phyloP scores from a whole-genome alignment of 2,888 invertebrate genomes.

The Pristionchus mayeri region DNA sequence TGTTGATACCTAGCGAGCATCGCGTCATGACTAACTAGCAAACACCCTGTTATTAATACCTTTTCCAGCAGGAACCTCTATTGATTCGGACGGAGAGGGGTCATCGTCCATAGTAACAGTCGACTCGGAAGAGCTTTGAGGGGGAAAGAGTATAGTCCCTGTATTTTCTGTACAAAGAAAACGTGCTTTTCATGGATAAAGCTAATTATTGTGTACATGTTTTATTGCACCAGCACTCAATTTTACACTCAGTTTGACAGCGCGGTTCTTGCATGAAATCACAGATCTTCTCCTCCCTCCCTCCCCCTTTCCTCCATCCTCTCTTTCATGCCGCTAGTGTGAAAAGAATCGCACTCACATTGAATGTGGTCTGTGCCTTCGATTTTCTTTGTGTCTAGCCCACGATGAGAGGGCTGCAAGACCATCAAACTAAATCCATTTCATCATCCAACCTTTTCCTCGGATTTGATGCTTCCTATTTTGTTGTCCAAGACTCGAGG shows the following conservation, averaged over 20 bases:
- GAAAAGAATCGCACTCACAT: no score
- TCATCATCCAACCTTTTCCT: no score
- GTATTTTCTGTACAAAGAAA: background rate
- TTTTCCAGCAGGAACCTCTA: background rate
- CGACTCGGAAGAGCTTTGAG: constrained; percentile 3
- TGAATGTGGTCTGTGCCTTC: no score
- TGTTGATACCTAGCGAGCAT: constrained; percentile 7
- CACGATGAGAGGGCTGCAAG: no score
- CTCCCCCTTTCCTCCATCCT: background rate
- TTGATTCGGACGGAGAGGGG: constrained; percentile 10
- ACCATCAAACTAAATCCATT: no score
- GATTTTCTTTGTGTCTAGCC: no score
- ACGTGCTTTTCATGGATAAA: background rate
- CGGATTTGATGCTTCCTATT: no score
- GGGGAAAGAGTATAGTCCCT: background rate
- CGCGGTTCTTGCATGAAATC: no score
- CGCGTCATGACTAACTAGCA: background rate
- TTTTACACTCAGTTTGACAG: background rate
- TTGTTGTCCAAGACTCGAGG: no score
- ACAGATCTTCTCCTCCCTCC: background rate
- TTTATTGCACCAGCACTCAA: background rate
- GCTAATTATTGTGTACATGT: background rate
- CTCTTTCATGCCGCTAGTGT: background rate
- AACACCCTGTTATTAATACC: background rate
- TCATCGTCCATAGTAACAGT: background rate